Evolutionary conservation across 2,113 vertebrate genomes (phyloP).

Genomic region (Fukomys damarensis): DNA sequence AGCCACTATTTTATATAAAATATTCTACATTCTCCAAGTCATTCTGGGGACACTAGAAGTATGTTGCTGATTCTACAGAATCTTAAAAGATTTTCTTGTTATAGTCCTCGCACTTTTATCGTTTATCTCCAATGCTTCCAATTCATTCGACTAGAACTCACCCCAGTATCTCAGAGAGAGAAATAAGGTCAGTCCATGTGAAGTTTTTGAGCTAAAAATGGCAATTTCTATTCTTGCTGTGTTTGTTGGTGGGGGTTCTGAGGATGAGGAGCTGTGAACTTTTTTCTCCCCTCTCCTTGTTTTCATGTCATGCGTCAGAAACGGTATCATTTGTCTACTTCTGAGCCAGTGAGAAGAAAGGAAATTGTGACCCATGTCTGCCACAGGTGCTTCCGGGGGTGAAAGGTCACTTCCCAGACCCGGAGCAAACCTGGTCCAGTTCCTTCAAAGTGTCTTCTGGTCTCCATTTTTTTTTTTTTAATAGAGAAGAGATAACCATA

Average conservation of each 20-base stretch:
- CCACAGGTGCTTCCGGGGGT: not conserved
- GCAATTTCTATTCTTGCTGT: constrained; percentile 34
- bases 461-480: not conserved
- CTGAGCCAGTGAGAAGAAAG: not conserved
- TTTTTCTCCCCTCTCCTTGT: not conserved
- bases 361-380: not conserved
- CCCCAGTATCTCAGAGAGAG: constrained; percentile 32
- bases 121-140: not conserved
- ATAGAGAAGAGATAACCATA: not conserved
- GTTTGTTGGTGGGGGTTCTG: not conserved
- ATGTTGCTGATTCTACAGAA: not conserved
- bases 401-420: not conserved
- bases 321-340: constrained; percentile 1
- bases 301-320: constrained; percentile 38
- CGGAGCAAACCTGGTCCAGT: not conserved
- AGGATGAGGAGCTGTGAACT: not conserved
- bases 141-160: not conserved
- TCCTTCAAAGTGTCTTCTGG: not conserved
- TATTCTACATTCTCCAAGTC: not conserved
- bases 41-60: not conserved
- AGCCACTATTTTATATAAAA: not conserved
- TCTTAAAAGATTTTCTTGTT: not conserved
- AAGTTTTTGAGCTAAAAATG: constrained; percentile 38
- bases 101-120: not conserved
- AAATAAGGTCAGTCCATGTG: constrained; percentile 52